These are phyloP conservation scores for Scaptomyza tumidula DNA, from an alignment of 2,888 invertebrate genomes.

Conservation along the genomic window DNA sequence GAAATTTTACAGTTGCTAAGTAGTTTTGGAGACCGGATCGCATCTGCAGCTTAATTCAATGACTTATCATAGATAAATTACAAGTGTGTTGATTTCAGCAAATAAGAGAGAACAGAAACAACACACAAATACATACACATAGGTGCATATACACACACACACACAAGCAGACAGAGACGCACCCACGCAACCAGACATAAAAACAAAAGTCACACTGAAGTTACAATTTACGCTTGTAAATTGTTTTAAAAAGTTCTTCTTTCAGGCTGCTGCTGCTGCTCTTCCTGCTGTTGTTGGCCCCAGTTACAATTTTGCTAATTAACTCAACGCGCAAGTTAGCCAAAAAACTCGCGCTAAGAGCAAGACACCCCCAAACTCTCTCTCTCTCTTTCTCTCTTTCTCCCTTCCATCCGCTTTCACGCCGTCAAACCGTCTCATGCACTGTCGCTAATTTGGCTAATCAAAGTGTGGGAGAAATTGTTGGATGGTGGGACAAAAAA, in stretches of 20 bases:
- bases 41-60: conserved; percentile 49
- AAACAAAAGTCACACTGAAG: conserved; percentile 65
- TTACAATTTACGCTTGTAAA: conserved; percentile 79
- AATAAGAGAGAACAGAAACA: conserved; percentile 20
- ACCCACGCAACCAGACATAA: conserved; percentile 6
- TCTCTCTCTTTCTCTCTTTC: background rate
- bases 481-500: background rate
- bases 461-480: conserved; percentile 58
- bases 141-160: background rate
- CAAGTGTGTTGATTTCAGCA: conserved; percentile 57
- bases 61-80: conserved; percentile 73
- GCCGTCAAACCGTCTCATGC: conserved; percentile 1
- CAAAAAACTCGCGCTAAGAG: conserved; percentile 34
- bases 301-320: conserved; percentile 74
- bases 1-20: conserved; percentile 11
- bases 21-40: conserved; percentile 23
- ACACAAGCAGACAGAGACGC: background rate
- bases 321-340: conserved; percentile 72
- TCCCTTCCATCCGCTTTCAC: background rate
- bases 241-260: conserved; percentile 75
- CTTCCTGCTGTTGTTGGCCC: conserved; percentile 51
- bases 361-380: conserved; percentile 4
- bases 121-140: background rate
- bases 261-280: background rate
- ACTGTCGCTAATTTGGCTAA: conserved; percentile 74